Evolutionary conservation across 2,113 vertebrate species (phyloP).

Genomic region (Colaptes auratus): DNA sequence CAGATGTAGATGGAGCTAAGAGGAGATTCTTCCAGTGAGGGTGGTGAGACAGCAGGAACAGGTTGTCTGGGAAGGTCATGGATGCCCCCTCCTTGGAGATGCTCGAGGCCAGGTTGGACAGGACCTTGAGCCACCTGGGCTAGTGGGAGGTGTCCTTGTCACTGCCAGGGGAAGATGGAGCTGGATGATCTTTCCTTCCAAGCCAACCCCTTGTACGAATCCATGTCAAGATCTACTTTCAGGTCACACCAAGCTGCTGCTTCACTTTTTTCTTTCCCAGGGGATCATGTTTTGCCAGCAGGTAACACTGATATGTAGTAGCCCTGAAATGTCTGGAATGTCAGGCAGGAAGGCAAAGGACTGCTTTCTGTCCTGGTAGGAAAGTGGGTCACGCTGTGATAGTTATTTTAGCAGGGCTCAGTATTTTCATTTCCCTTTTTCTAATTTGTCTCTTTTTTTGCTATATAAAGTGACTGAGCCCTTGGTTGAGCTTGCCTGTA

Average conservation of each 20-base stretch:
- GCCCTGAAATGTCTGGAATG: neutral
- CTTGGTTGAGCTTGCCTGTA: neutral
- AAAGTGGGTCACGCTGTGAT: constrained; percentile 35
- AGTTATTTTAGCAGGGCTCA: constrained; percentile 37
- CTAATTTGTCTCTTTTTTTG: neutral
- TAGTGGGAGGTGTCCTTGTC: no score
- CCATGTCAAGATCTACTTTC: neutral
- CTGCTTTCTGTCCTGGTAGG: neutral
- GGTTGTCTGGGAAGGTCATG: no score
- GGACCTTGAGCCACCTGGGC: no score
- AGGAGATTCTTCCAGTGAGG: no score
- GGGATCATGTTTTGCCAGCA: neutral
- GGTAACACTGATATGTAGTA: neutral
- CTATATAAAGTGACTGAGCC: neutral
- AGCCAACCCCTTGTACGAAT: no score
- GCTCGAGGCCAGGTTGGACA: no score
- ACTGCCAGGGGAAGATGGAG: no score
- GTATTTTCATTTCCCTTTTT: neutral
- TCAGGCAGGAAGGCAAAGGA: constrained; percentile 1
- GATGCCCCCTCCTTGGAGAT: no score
- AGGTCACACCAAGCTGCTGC: neutral
- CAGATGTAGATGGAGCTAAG: no score
- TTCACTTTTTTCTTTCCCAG: neutral
- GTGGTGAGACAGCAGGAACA: no score
- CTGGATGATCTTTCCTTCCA: no score